A percentile compares a stretch with the other conserved stretches of the same genome.
phyloP scores from a whole-genome alignment of 2,888 invertebrate species.

The Megastigmus dorsalis region DNA sequence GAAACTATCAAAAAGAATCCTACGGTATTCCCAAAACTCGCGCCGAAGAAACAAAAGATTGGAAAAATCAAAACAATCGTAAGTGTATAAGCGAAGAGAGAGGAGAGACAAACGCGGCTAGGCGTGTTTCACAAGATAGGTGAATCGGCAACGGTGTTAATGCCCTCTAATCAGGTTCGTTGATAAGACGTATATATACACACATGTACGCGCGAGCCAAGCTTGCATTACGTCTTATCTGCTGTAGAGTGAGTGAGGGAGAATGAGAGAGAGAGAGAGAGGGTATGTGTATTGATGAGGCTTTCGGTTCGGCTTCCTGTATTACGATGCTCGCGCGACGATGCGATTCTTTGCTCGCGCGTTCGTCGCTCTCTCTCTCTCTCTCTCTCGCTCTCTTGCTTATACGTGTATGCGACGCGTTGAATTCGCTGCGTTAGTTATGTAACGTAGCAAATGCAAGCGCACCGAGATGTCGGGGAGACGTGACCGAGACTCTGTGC shows the following conservation, averaged over 20 bases:
- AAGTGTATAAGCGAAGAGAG: no score
- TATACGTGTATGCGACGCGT: no score
- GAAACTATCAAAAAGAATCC: background rate
- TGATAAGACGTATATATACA: slow-evolving; percentile 49
- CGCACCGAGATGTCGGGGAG: background rate
- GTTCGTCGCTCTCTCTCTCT: no score
- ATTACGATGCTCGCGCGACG: slow-evolving; percentile 32
- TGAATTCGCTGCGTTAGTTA: no score
- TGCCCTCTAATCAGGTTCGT: slow-evolving; percentile 54
- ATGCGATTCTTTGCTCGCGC: no score
- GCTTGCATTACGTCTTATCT: slow-evolving; percentile 40
- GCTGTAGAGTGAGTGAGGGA: background rate
- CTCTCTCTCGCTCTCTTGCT: background rate
- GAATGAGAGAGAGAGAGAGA: background rate
- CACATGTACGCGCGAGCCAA: background rate
- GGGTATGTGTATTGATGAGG: slow-evolving; percentile 35
- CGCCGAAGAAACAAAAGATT: background rate
- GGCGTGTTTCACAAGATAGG: slow-evolving; percentile 36
- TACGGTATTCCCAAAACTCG: no score
- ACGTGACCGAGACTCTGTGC: background rate
- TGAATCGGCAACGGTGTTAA: slow-evolving; percentile 51
- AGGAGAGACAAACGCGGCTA: no score
- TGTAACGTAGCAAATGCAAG: slow-evolving; percentile 22
- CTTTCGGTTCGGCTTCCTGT: slow-evolving; percentile 55
- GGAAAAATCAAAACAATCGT: no score